These are phyloP conservation scores for Cnemophilus loriae DNA, from an alignment of 2,113 vertebrate species.

Conservation along the genomic window DNA sequence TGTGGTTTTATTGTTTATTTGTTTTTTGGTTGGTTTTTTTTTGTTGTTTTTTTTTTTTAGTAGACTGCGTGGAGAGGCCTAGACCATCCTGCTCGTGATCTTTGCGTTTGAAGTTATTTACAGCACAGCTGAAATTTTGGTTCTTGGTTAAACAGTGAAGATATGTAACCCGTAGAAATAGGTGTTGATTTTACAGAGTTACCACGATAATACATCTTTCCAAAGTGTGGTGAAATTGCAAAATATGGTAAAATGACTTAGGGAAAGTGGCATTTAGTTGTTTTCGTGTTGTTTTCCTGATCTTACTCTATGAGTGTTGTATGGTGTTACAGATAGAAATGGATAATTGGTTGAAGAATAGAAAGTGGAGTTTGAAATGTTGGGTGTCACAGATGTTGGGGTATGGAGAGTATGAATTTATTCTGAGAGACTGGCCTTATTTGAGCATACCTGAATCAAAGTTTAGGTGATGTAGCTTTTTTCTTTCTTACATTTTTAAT, in stretches of 20 bases:
- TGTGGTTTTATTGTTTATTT: accelerated
- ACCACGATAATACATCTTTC: accelerated
- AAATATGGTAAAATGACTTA: neutral
- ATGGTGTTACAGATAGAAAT: accelerated
- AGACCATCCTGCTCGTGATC: accelerated
- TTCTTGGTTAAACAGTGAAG: neutral
- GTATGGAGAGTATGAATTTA: neutral
- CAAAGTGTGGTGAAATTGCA: neutral
- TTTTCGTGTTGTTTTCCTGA: neutral
- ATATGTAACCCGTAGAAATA: accelerated
- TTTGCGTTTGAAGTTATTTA: neutral
- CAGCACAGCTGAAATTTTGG: neutral
- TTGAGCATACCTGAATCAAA: neutral
- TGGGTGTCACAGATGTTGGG: neutral
- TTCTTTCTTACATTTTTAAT: neutral
- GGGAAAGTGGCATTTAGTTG: neutral
- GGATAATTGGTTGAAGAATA: neutral
- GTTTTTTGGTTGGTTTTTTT: too few species aligned
- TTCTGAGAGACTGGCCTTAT: neutral
- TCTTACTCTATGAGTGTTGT: accelerated
- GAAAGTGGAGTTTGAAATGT: neutral
- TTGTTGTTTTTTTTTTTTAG: neutral
- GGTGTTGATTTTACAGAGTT: neutral
- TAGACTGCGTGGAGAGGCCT: accelerated
- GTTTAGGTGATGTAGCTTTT: accelerated